Evolutionary conservation across 2,113 vertebrate genomes (phyloP).

Genomic region (Danio rerio): GRCz12tu NC_133180.1:12131001-12131500

Average conservation of each 20-base stretch:
- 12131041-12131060: no score
- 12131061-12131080: no score
- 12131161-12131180: slow-evolving; percentile 70
- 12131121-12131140: no score
- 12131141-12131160: not conserved
- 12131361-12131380: slow-evolving; percentile 68
- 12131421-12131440: slow-evolving; percentile 41
- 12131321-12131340: slow-evolving; percentile 67
- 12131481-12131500: not conserved
- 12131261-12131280: slow-evolving; percentile 78
- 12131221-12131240: slow-evolving; percentile 81
- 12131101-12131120: no score
- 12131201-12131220: slow-evolving; percentile 79
- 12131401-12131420: slow-evolving; percentile 57
- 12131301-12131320: slow-evolving; percentile 77
- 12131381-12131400: slow-evolving; percentile 66
- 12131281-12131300: slow-evolving; percentile 73
- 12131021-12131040: no score
- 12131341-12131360: slow-evolving; percentile 66
- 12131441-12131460: slow-evolving; percentile 16
- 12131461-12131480: slow-evolving; percentile 37
- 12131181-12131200: slow-evolving; percentile 77
- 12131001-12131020: no score
- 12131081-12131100: no score
- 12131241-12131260: slow-evolving; percentile 80